These are phyloP conservation scores for Cathartes aura DNA, from an alignment of 2,113 vertebrate genomes.

Conservation along the genomic window DNA sequence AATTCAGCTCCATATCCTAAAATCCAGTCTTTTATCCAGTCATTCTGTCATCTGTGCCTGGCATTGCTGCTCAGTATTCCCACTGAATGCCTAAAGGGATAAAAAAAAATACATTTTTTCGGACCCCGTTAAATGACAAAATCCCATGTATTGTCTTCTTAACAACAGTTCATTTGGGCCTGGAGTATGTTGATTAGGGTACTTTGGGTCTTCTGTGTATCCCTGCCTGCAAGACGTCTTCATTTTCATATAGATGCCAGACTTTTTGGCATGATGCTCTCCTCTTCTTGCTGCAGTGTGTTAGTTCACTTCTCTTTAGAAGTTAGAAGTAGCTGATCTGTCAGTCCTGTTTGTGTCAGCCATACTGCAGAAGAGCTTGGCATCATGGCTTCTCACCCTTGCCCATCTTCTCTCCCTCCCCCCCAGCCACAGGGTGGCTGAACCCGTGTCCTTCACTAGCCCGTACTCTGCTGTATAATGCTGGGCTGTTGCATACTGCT, in stretches of 20 bases:
- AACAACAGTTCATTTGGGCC: not conserved
- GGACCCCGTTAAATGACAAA: not conserved
- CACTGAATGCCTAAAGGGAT: not conserved
- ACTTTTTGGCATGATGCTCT: not conserved
- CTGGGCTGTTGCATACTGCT: not conserved
- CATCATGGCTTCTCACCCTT: not conserved
- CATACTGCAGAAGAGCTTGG: not conserved
- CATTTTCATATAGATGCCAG: not conserved
- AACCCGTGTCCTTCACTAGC: accelerated
- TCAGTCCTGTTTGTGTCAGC: not conserved
- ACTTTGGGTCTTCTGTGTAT: not conserved
- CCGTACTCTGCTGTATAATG: accelerated
- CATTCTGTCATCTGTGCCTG: not conserved
- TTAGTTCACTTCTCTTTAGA: not conserved
- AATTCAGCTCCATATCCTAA: not conserved
- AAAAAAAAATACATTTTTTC: not conserved
- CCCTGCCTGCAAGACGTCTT: not conserved
- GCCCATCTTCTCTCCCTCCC: not conserved
- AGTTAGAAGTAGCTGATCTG: not conserved
- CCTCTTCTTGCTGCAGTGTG: not conserved
- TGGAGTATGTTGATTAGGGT: not conserved
- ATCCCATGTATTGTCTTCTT: not conserved
- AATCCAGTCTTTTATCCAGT: not conserved
- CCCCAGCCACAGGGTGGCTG: not conserved
- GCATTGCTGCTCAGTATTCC: not conserved